A percentile compares a stretch with the other conserved stretches of the same genome.
Evolutionary conservation across 2,797 vertebrate species (phyloP).

Genomic region (Xerus rutilus): DNA sequence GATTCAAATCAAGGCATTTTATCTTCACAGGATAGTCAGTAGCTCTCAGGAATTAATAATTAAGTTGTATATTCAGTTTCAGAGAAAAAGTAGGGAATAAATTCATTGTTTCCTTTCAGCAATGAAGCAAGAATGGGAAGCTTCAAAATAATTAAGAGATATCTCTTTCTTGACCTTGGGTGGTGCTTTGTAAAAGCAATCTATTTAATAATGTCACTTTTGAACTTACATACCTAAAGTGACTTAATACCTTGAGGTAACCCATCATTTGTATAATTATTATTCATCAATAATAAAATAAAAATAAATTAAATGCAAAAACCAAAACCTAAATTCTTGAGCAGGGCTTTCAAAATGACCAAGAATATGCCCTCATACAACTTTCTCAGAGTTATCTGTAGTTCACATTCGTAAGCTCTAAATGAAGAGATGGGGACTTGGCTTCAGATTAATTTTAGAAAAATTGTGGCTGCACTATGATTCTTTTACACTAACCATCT

Average conservation of each 20-base stretch:
- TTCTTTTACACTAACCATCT: background rate
- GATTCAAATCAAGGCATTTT: background rate
- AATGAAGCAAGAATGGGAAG: constrained; percentile 23
- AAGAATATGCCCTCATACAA: background rate
- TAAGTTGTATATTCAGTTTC: background rate
- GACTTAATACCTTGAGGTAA: background rate
- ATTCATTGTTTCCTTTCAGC: background rate
- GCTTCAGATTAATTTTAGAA: background rate
- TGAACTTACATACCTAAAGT: background rate
- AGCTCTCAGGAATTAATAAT: background rate
- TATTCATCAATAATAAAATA: too few relatives aligned
- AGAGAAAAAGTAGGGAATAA: background rate
- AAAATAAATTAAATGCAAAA: too few relatives aligned
- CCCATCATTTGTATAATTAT: too few relatives aligned
- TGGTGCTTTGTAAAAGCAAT: constrained; percentile 14
- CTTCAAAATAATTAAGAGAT: background rate
- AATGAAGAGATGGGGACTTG: background rate
- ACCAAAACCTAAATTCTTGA: constrained; percentile 19
- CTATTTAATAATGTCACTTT: constrained; percentile 16
- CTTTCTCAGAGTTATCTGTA: background rate
- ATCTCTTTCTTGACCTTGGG: background rate
- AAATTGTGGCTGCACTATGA: background rate
- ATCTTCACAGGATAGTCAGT: background rate
- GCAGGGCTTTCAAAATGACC: background rate
- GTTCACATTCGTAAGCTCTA: background rate